Conservation (phyloP, 2,888 invertebrate species). For the Cartodere bifasciata region DNA sequence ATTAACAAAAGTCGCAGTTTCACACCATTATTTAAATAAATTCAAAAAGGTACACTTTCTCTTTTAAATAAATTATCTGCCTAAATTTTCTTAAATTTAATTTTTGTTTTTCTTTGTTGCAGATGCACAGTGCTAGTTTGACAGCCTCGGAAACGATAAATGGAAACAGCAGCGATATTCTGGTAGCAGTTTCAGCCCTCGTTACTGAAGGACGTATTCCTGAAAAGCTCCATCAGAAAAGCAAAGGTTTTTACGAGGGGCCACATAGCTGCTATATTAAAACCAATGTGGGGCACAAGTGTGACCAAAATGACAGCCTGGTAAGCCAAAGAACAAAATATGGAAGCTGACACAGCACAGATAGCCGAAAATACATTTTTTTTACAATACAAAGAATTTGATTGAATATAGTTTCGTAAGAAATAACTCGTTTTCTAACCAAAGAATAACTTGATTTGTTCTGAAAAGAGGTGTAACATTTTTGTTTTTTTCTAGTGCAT, state of each 20-base stretch:
- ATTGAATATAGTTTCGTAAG: no score
- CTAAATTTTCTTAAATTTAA: no score
- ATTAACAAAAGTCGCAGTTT: no score
- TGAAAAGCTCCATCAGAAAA: conserved; percentile 29
- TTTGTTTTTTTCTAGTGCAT: conserved; percentile 38
- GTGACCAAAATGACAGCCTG: conserved; percentile 39
- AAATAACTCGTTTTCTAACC: no score
- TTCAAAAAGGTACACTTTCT: no score
- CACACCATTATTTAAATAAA: no score
- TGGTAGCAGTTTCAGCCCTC: conserved; percentile 32
- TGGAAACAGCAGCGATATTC: conserved; percentile 23
- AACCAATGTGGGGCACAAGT: conserved; percentile 35
- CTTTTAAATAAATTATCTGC: no score
- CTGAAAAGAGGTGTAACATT: conserved; percentile 10
- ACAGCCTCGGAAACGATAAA: conserved; percentile 20
- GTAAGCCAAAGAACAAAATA: conserved; percentile 27
- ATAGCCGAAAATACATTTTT: no score
- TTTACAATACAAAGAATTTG: no score
- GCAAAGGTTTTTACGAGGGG: conserved; percentile 52
- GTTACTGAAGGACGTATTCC: conserved; percentile 35
- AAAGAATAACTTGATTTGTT: not conserved
- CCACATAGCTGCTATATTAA: conserved; percentile 47
- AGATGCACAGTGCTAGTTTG: conserved; percentile 35
- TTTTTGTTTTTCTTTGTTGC: conserved; percentile 18
- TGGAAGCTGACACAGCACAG: no score